A percentile compares a stretch with the other conserved stretches of the same genome.
phyloP scores from a whole-genome alignment of 2,113 vertebrate species.

The Pomatostomus ruficeps region DNA sequence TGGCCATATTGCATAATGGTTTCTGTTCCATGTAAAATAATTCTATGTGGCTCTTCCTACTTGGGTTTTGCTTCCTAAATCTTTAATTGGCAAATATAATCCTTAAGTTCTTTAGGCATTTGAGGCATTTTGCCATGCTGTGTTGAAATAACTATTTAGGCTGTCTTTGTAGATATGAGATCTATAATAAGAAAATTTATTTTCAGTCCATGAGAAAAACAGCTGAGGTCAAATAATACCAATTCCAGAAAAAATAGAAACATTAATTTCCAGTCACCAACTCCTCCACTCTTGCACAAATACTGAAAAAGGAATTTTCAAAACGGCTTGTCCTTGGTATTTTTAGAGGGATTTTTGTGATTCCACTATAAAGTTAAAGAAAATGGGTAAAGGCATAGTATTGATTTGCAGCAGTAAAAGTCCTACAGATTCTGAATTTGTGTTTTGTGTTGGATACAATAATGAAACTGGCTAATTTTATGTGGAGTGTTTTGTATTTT shows the following conservation, averaged over 20 bases:
- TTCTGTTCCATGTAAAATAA: slow-evolving; percentile 34
- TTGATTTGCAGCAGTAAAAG: neutral
- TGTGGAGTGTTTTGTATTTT: neutral
- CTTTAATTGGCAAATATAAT: slow-evolving; percentile 51
- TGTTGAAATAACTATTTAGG: slow-evolving; percentile 37
- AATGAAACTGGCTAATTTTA: neutral
- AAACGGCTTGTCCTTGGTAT: neutral
- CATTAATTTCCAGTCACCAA: neutral
- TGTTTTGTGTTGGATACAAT: neutral
- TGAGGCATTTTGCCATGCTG: slow-evolving; percentile 36
- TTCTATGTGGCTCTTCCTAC: slow-evolving; percentile 14
- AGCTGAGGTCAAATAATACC: neutral
- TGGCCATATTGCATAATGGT: slow-evolving; percentile 51
- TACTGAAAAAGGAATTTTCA: neutral
- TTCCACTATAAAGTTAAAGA: neutral
- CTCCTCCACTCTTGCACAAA: neutral
- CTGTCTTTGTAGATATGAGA: neutral
- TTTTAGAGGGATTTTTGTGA: neutral
- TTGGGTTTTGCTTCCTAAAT: slow-evolving; percentile 49
- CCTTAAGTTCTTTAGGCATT: slow-evolving; percentile 1
- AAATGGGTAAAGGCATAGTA: neutral
- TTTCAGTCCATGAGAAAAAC: neutral
- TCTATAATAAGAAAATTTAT: slow-evolving; percentile 3
- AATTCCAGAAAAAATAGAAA: slow-evolving; percentile 4
- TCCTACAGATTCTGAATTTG: neutral